These are phyloP conservation scores for Heliothis virescens DNA, from an alignment of 1,140 invertebrate genomes.

Conservation along the genomic window DNA sequence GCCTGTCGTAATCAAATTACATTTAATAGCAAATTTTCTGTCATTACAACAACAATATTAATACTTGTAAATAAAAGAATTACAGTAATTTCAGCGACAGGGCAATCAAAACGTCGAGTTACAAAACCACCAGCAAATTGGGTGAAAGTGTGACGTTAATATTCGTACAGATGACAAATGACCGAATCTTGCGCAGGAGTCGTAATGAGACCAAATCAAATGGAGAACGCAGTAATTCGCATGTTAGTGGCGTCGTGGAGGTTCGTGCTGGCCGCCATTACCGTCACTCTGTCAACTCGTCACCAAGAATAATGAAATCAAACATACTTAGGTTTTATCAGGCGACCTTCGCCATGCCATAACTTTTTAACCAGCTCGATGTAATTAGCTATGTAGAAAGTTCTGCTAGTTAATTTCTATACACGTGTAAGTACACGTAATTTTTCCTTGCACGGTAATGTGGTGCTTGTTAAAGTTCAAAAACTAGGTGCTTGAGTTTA, in stretches of 20 bases:
- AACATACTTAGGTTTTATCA: conserved; percentile 1
- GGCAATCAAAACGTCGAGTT: conserved; percentile 75
- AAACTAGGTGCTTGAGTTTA: too few relatives aligned
- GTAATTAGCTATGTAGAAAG: background rate
- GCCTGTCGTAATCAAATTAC: conserved; percentile 51
- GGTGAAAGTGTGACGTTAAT: conserved; percentile 82
- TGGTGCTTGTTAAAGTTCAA: too few relatives aligned
- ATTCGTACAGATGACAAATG: conserved; percentile 78
- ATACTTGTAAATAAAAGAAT: conserved; percentile 66
- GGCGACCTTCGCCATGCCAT: conserved; percentile 1
- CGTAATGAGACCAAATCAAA: conserved; percentile 66
- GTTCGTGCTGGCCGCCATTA: conserved; percentile 65
- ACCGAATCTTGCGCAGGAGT: conserved; percentile 52
- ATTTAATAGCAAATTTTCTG: conserved; percentile 44
- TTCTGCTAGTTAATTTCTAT: background rate
- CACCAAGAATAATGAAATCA: conserved; percentile 26
- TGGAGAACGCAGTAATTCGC: conserved; percentile 73
- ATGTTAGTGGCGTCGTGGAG: conserved; percentile 64
- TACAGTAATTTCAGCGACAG: conserved; percentile 66
- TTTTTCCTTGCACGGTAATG: background rate
- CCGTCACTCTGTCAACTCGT: conserved; percentile 15
- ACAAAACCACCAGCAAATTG: conserved; percentile 74
- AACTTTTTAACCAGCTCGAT: background rate
- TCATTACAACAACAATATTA: conserved; percentile 51
- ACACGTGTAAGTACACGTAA: background rate